These are phyloP conservation scores for Plagodis pulveraria DNA, from an alignment of 2,888 invertebrate genomes.

Conservation along the genomic window DNA sequence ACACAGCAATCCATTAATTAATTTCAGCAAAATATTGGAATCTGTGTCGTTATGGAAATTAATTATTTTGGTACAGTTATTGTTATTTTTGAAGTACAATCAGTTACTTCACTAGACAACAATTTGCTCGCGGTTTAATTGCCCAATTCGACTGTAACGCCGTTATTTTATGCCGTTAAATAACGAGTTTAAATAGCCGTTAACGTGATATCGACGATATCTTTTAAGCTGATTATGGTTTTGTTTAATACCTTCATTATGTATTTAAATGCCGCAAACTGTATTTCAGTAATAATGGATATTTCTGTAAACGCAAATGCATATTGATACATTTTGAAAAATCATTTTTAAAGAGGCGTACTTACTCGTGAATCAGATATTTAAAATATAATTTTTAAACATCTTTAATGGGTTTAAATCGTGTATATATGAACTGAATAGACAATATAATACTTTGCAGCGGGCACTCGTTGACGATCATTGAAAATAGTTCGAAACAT, in stretches of 20 bases:
- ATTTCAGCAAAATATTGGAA: slow-evolving; percentile 1
- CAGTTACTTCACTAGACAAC: slow-evolving; percentile 11
- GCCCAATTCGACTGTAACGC: slow-evolving; percentile 21
- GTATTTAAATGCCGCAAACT: neutral
- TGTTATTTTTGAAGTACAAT: slow-evolving; percentile 16
- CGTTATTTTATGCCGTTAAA: slow-evolving; percentile 26
- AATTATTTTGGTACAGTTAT: slow-evolving; percentile 8
- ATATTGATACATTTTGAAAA: too few species aligned
- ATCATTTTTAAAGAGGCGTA: too few species aligned
- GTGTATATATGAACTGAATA: too few species aligned
- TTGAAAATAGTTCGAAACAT: too few species aligned
- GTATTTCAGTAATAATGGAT: neutral
- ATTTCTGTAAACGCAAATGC: too few species aligned
- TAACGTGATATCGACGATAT: slow-evolving; percentile 27
- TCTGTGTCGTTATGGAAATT: neutral
- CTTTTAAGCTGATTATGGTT: slow-evolving; percentile 35
- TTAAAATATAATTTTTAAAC: too few species aligned
- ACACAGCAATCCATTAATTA: slow-evolving; percentile 7
- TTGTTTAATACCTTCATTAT: slow-evolving; percentile 18
- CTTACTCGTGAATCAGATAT: too few species aligned
- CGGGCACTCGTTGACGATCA: too few species aligned
- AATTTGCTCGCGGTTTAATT: slow-evolving; percentile 25
- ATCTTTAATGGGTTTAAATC: too few species aligned
- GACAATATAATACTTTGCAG: too few species aligned
- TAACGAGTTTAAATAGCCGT: slow-evolving; percentile 32